phyloP scores from a whole-genome alignment of 2,888 invertebrate genomes.

The Blastobasis adustella region DNA sequence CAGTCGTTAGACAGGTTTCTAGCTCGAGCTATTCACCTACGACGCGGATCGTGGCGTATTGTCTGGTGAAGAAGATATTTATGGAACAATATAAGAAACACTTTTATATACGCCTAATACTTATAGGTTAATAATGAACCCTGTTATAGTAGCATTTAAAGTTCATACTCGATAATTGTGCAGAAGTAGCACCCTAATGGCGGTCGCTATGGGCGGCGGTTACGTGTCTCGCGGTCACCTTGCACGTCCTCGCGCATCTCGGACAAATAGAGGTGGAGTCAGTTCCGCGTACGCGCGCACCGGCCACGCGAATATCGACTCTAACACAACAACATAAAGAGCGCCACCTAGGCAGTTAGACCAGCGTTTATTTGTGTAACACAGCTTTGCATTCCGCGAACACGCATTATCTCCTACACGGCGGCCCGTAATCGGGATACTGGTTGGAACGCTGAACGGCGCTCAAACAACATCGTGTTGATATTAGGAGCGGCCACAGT shows the following conservation, averaged over 20 bases:
- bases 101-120: no score
- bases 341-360: background rate
- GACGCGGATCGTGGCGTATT: no score
- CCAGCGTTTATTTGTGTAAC: constrained; percentile 25
- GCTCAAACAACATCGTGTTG: background rate
- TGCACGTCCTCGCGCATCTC: constrained; percentile 60
- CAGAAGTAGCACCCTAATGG: no score
- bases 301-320: no score
- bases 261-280: constrained; percentile 61
- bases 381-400: constrained; percentile 19
- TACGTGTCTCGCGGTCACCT: constrained; percentile 52
- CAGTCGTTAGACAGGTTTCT: no score
- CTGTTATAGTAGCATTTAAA: no score
- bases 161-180: no score
- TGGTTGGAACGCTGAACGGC: background rate
- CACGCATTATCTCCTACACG: constrained; percentile 7
- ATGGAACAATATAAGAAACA: no score
- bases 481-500: constrained; percentile 15
- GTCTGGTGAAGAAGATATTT: no score
- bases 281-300: constrained; percentile 49
- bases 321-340: no score
- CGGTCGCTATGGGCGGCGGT: background rate
- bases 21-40: no score
- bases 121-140: no score
- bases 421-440: background rate